Conservation (phyloP, 2,113 vertebrate species). For the Brienomyrus brachyistius region DNA sequence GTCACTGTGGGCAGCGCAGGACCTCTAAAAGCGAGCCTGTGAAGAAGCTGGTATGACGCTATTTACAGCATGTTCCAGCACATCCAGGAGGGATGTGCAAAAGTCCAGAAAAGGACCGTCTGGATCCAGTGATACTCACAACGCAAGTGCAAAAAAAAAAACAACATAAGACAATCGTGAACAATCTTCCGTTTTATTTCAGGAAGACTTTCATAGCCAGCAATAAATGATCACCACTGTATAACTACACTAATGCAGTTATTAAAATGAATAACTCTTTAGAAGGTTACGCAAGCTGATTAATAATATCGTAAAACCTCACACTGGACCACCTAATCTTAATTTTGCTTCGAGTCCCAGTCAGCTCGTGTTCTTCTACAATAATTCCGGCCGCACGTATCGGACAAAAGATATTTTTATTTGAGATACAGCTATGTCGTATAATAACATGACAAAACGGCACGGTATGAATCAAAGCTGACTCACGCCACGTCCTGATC, state of each 20-base stretch:
- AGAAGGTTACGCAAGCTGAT: not conserved
- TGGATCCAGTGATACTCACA: not conserved
- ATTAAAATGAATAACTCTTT: not conserved
- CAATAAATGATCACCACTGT: not conserved
- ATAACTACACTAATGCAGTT: not conserved
- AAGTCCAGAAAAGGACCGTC: not conserved
- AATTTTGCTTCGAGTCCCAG: not conserved
- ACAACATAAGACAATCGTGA: not conserved
- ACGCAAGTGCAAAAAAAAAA: not conserved
- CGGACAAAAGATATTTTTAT: not conserved
- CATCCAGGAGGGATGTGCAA: not conserved
- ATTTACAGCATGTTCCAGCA: not conserved
- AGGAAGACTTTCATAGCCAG: not conserved
- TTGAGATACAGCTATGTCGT: not conserved
- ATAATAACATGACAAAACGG: not conserved
- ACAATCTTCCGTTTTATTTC: not conserved
- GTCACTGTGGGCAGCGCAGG: not conserved
- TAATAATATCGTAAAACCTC: not conserved
- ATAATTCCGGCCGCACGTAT: not conserved
- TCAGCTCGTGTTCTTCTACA: not conserved
- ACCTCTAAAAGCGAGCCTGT: not conserved
- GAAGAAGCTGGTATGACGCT: not conserved
- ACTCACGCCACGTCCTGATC: not conserved
- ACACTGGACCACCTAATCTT: not conserved
- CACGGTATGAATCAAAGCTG: not conserved